These are phyloP conservation scores for Pterophyllum scalare DNA, from an alignment of 2,113 vertebrate species.

Conservation along the genomic window DNA sequence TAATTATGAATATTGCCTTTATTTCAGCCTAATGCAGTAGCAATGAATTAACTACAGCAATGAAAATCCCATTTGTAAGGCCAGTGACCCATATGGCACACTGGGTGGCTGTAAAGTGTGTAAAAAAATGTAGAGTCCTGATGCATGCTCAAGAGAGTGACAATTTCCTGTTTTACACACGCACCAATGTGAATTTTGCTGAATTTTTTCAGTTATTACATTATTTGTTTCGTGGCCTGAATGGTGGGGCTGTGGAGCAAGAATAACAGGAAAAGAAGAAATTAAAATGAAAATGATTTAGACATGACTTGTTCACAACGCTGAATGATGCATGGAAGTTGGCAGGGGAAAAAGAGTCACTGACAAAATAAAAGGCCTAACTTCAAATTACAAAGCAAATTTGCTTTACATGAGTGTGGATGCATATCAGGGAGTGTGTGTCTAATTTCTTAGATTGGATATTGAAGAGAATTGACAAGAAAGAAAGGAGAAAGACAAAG, in stretches of 20 bases:
- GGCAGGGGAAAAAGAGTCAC: background rate
- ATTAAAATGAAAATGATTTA: background rate
- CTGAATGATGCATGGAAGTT: background rate
- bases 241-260: background rate
- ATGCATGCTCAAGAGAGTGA: background rate
- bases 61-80: slow-evolving; percentile 3
- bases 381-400: background rate
- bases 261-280: background rate
- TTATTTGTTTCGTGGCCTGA: background rate
- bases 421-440: background rate
- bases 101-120: background rate
- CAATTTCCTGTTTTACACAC: background rate
- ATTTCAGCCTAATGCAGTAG: slow-evolving; percentile 2
- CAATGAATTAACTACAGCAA: slow-evolving; percentile 6
- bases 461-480: background rate
- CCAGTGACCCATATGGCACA: background rate
- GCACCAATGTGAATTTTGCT: background rate
- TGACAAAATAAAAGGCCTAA: background rate
- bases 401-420: background rate
- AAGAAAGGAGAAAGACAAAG: background rate
- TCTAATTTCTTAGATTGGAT: background rate
- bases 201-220: background rate
- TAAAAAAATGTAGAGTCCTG: background rate
- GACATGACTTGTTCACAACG: background rate
- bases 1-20: slow-evolving; percentile 1